Conservation (phyloP, 2,113 vertebrate genomes). For the Rhipidura dahli region DNA sequence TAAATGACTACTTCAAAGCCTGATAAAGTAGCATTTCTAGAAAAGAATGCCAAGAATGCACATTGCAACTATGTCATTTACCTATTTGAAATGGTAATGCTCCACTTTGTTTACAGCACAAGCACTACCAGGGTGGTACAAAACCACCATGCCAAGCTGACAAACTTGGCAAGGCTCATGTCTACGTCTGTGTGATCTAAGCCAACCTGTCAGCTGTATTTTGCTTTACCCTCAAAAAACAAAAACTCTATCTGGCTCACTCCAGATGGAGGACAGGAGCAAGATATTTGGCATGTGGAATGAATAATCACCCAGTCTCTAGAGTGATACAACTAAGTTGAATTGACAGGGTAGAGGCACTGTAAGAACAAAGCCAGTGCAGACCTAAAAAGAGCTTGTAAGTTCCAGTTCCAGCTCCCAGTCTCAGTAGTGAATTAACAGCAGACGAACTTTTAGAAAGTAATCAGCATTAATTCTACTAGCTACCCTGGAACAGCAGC, state of each 20-base stretch:
- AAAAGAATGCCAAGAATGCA: not conserved
- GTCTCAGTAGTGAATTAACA: not conserved
- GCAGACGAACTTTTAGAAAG: not conserved
- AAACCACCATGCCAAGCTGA: not conserved
- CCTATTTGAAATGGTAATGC: not conserved
- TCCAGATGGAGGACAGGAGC: not conserved
- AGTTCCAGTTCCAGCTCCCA: not conserved
- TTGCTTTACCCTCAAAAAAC: not conserved
- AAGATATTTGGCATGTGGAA: not conserved
- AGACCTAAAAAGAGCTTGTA: not conserved
- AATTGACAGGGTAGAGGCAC: not conserved
- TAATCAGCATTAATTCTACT: not conserved
- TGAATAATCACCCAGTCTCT: not conserved
- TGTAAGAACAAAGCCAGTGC: not conserved
- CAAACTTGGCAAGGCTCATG: not conserved
- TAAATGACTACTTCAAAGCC: not conserved
- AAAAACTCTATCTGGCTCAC: not conserved
- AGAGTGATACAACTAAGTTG: not conserved
- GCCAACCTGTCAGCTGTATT: not conserved
- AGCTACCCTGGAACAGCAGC: not conserved
- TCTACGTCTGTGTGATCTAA: not conserved
- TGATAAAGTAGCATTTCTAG: not conserved
- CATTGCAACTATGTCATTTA: rapidly evolving
- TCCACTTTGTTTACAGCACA: not conserved
- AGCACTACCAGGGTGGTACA: not conserved